Evolutionary conservation across 1,140 invertebrate genomes (phyloP), one percentile per base, ranked within the genome.

Genomic region (Caenorhabditis remanei): DNA sequence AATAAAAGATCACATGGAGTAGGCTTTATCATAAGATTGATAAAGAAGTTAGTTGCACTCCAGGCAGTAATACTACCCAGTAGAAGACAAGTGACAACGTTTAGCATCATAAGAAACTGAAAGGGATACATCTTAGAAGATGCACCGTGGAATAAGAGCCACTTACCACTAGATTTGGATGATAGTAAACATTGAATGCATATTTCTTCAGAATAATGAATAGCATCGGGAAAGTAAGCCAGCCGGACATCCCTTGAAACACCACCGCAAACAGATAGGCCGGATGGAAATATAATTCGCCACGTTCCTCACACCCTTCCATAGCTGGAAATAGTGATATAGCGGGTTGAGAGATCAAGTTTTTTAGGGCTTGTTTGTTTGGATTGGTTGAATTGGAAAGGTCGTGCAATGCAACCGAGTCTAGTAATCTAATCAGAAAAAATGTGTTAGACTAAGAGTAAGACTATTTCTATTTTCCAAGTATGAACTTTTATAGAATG

Each of bases 101-200:
- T 79, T 13, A 79, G 11, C 71, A 79, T 50, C 71, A 79, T 79
- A n/a, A 79, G 24, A n/a, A 50, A 50, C 71, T 79, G 46, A 79
- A 75, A 67, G 24, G 14, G 46, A 32, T 32, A 32, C 32, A 32
- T 32, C 2, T 32, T 32, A 32, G 32, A 32, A 32, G 32, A 19
- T 50, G 24, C 4, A 19, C 14, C 9, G 19, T 46, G 16, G 8
- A n/a, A 9, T 14, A 7, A 63, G 13, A n/a, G 11, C 13, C 6
- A 79, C 46, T 53, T 53, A 79, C 71, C 21, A 79, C 71, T 9
- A 79, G 71, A 79, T 79, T 79, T 24, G 71, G 71, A 50, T 79
- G 71, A 24, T 79, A 79, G 19, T 79, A 79, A n/a, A 79, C 71
- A 53, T 79, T 79, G 46, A 79, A 79, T 1, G 71, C 71, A 79